Conservation (phyloP, 2,888 invertebrate genomes). For the Himalopsyche japonica region DNA sequence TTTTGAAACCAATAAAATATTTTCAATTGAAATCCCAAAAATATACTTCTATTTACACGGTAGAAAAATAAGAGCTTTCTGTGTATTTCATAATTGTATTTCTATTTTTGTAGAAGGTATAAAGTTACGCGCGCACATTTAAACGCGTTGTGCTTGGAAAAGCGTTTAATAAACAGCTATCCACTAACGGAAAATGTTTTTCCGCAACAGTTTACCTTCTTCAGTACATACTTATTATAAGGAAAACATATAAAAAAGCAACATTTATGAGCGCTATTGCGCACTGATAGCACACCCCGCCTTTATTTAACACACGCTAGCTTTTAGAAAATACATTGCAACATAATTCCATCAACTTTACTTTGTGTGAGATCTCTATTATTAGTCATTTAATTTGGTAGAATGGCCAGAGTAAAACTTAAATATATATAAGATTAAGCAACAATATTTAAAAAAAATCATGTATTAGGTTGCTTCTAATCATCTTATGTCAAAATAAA, state of each 20-base stretch:
- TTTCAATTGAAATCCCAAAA: no score
- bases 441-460: no score
- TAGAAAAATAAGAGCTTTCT: no score
- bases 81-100: not conserved
- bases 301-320: not conserved
- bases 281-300: not conserved
- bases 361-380: not conserved
- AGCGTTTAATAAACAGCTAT: not conserved
- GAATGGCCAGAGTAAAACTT: not conserved
- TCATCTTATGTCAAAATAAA: no score
- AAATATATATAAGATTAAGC: not conserved
- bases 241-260: not conserved
- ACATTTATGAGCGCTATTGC: not conserved
- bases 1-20: no score
- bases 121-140: not conserved
- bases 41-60: no score
- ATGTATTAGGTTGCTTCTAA: no score
- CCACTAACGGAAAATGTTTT: not conserved
- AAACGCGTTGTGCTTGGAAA: not conserved
- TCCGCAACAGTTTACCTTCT: not conserved
- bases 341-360: not conserved
- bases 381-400: not conserved
- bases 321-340: not conserved
- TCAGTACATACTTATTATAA: not conserved
- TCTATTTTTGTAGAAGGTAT: not conserved